Evolutionary conservation across 2,113 vertebrate species (phyloP), one percentile per base, ranked within the genome.

Genomic region (Eptesicus fuscus): DNA sequence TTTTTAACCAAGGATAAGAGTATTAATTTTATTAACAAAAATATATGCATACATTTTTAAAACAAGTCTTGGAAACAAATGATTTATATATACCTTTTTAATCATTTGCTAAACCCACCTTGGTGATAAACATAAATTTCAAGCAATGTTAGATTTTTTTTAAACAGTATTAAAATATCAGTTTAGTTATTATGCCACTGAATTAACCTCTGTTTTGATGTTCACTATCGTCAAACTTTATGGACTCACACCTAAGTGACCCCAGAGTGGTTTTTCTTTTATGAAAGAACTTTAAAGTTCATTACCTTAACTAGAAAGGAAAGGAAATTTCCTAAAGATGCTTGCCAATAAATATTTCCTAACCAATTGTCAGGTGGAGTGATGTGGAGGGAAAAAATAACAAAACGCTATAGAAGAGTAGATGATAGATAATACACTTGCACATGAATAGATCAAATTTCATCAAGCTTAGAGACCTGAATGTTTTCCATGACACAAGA

Each of bases 321-420:
- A 83, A 88, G 71, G 17, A 71, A 83, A 94, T 88, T 77, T 88
- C 71, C 40, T 92, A 76, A 89, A 80, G 25, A 71, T 80, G 28
- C 6, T 93, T 61, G 61, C 20, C 32, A 67, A 80, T 12, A 74
- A 93, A 59, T 79, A 61, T 78, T 83, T 94, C 23, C 51, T 37
- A 83, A 56, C 7, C 42, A 80, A 32, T 42, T 94, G 20, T 93
- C 6, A 71, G 23, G 35, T 10, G 32, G 12, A 78, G 23, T n/a
- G 23, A 51, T 0, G 0, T 40, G 20, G 8, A 61, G 53, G 51
- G 42, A 73, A 63, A 30, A 40, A 35, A 51, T 13, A 30, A 79
- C 13, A 30, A 83, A 91, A 91, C 5, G 30, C 18, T 22, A 78
- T 2, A 32, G 37, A 61, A 56, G 22, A 56, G 10, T 65, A 61